phyloP scores from a whole-genome alignment of 1,140 invertebrate species.

The Caligus rogercresseyi region DNA sequence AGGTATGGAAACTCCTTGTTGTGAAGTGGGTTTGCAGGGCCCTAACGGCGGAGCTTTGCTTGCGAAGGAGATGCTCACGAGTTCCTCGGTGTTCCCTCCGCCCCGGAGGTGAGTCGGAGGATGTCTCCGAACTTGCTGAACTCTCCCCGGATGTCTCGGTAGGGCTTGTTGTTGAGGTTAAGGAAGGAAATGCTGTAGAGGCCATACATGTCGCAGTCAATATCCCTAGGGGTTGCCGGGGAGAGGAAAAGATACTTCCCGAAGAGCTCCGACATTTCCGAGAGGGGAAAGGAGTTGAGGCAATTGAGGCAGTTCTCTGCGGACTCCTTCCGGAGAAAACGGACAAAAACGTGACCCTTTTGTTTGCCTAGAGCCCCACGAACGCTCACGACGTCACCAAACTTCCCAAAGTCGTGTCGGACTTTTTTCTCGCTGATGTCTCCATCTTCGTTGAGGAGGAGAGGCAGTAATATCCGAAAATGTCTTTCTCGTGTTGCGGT shows the following conservation, averaged over 20 bases:
- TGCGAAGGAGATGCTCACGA: constrained; percentile 11
- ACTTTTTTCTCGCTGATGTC: constrained; percentile 20
- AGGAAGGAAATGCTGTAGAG: constrained; percentile 20
- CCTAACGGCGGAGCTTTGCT: constrained; percentile 5
- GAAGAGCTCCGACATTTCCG: constrained; percentile 20
- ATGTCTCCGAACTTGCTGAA: constrained; percentile 19
- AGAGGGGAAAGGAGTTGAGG: constrained; percentile 16
- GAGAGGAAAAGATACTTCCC: constrained; percentile 16
- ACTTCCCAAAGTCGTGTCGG: constrained; percentile 17
- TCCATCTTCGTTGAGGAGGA: constrained; percentile 19
- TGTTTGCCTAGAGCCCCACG: constrained; percentile 18
- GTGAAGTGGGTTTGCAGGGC: constrained; percentile 19
- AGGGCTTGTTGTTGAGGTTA: constrained; percentile 13
- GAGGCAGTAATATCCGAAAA: constrained; percentile 18
- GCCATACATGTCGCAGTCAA: constrained; percentile 21
- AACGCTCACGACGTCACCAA: constrained; percentile 18
- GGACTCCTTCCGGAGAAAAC: constrained; percentile 16
- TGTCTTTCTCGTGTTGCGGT: constrained; percentile 18
- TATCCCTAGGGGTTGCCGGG: constrained; percentile 18
- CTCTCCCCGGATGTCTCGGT: constrained; percentile 9
- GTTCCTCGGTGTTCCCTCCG: constrained; percentile 16
- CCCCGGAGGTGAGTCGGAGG: constrained; percentile 10
- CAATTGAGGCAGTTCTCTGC: constrained; percentile 20
- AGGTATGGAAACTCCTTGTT: constrained; percentile 20
- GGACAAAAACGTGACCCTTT: constrained; percentile 20